Conservation (phyloP, 2,113 vertebrate species). For the Dromas ardeola region DNA sequence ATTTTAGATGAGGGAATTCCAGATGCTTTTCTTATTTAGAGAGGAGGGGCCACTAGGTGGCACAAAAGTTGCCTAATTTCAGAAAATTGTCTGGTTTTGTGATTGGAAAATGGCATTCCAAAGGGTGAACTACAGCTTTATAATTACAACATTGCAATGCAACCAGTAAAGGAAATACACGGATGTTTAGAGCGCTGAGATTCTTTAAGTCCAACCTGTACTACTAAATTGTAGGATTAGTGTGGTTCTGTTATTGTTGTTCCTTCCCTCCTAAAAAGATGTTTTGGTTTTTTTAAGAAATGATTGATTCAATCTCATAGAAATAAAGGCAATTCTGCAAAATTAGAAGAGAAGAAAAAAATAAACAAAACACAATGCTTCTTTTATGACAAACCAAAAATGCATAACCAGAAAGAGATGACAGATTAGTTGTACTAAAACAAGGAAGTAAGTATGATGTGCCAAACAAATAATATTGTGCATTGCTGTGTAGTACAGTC, state of each 20-base stretch:
- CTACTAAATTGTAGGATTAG: neutral
- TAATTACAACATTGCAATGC: neutral
- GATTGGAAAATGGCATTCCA: neutral
- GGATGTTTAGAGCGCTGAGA: neutral
- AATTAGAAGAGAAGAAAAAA: neutral
- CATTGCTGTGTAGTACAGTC: neutral
- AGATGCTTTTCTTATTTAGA: neutral
- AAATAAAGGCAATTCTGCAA: neutral
- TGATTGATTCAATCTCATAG: neutral
- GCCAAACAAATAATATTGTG: neutral
- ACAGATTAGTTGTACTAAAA: neutral
- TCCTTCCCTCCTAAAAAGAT: neutral
- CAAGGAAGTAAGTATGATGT: neutral
- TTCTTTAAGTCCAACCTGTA: neutral
- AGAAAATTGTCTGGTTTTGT: neutral
- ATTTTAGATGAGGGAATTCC: neutral
- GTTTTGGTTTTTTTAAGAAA: neutral
- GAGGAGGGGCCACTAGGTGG: conserved; percentile 57
- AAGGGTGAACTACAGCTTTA: neutral
- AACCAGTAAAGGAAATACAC: neutral
- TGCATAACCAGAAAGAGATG: neutral
- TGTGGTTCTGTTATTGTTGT: neutral
- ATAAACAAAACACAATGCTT: rapidly evolving
- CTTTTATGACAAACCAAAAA: neutral
- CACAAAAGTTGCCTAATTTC: conserved; percentile 51